Percentiles rank a stretch among this genome's conserved stretches.
Conservation (phyloP, 2,797 vertebrate genomes). For the Muscicapa comitata region DNA sequence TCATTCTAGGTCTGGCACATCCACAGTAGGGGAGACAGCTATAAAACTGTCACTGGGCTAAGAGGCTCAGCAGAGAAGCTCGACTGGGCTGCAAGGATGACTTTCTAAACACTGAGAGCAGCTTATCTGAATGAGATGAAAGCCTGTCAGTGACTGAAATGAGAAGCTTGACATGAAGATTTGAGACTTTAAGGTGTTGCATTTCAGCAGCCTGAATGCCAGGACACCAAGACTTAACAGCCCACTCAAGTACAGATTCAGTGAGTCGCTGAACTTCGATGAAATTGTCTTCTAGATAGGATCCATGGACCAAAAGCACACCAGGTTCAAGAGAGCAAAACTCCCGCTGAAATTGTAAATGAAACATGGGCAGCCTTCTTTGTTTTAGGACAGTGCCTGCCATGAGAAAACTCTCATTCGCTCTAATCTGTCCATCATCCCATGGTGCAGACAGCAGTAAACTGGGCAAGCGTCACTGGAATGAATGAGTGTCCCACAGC, state of each 20-base stretch:
- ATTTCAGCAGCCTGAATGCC: neutral
- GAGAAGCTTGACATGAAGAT: neutral
- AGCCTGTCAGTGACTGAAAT: neutral
- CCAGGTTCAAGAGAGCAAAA: neutral
- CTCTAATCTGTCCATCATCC: neutral
- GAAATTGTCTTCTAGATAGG: neutral
- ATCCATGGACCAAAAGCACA: neutral
- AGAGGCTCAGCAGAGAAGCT: neutral
- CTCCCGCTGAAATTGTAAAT: neutral
- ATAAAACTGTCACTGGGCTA: neutral
- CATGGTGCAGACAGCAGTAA: neutral
- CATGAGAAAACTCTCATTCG: neutral
- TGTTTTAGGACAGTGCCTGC: neutral
- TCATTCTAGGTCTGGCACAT: neutral
- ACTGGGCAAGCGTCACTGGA: neutral
- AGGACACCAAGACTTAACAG: fast-evolving
- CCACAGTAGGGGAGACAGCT: neutral
- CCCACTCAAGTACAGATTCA: neutral
- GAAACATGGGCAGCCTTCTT: neutral
- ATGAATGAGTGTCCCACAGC: neutral
- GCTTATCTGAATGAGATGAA: neutral
- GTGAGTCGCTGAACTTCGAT: neutral
- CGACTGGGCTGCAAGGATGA: neutral
- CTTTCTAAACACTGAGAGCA: neutral
- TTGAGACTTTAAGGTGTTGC: neutral